Percentiles rank a stretch among this genome's conserved stretches.
Evolutionary conservation across 2,888 invertebrate species (phyloP).

Genomic region (Biston stratarius): DNA sequence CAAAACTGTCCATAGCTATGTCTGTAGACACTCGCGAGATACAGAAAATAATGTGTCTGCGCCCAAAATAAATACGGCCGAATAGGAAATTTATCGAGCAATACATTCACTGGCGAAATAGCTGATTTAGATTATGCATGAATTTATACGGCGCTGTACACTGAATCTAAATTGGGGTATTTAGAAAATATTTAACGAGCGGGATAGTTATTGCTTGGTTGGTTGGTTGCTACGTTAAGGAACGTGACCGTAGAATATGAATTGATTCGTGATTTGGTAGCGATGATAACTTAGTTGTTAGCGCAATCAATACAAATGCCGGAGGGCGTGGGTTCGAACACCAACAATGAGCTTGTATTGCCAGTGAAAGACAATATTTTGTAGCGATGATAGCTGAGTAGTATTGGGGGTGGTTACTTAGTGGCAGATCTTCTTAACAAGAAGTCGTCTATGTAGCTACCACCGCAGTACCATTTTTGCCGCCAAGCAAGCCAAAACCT

Average conservation of each 20-base stretch:
- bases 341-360: too few species aligned
- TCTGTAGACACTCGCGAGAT: slow-evolving; percentile 11
- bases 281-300: too few species aligned
- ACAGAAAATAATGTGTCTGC: slow-evolving; percentile 38
- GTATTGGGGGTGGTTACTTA: too few species aligned
- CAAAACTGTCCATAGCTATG: slow-evolving; percentile 6
- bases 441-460: too few species aligned
- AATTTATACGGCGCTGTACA: slow-evolving; percentile 36
- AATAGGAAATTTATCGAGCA: slow-evolving; percentile 44
- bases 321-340: too few species aligned
- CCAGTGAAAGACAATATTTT: too few species aligned
- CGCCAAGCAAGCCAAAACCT: too few species aligned
- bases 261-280: not conserved
- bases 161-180: slow-evolving; percentile 38
- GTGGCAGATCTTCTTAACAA: too few species aligned
- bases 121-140: slow-evolving; percentile 48
- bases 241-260: not conserved
- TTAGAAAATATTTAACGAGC: slow-evolving; percentile 32
- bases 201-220: slow-evolving; percentile 6
- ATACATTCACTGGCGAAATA: slow-evolving; percentile 41
- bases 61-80: slow-evolving; percentile 40
- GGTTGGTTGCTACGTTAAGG: not conserved
- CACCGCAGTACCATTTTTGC: too few species aligned
- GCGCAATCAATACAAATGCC: too few species aligned
- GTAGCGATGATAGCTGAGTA: too few species aligned